Base-by-base conservation (phyloP, 2,888 invertebrate genomes). In the Aproaerema taeniolella region DNA sequence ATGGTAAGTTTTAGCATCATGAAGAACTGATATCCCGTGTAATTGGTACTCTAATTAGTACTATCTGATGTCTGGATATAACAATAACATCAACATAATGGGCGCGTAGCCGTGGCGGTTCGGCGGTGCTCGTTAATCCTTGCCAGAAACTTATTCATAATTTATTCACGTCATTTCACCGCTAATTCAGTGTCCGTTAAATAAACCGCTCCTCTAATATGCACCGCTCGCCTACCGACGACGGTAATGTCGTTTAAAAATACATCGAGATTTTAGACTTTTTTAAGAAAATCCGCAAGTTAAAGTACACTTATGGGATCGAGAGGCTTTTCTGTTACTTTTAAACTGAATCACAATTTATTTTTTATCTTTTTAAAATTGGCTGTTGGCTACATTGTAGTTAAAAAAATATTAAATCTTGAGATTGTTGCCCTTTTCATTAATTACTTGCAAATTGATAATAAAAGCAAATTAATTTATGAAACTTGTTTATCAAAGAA, bases 101-200 rank as follows among this genome's bases (percentile, higher is more conserved):
- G 32, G n/a, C n/a, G n/a, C n/a, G 1, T 56, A 57, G 62, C 58
- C 57, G 58, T 58, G 56, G 58, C 52, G 58, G 49, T 48, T 60
- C 61, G 61, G 51, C 57, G 60, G 57, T 56, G 63, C 59, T 70
- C 73, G 69, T 80, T 79, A 78, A 75, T 75, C 70, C 68, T 59
- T 58, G 65, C 69, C 65, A 59, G 58, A 50, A 60, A 70, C 61
- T 71, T 71, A 66, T 72, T 73, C 69, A 73, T 75, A 68, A 73
- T 76, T 77, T 76, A 80, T 78, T 75, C 68, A 74, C 62, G 61
- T 67, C 68, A 75, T 76, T 72, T 69, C 55, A 52, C 60, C 61
- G 64, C 65, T 72, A 75, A 78, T 76, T 74, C 62, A 66, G 61
- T 63, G 65, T 53, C 62, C 61, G 65, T 64, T 69, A 66, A 72